Evolutionary conservation across 1,140 invertebrate genomes (phyloP).

Genomic region (Thalassaphorura encarpata): DNA sequence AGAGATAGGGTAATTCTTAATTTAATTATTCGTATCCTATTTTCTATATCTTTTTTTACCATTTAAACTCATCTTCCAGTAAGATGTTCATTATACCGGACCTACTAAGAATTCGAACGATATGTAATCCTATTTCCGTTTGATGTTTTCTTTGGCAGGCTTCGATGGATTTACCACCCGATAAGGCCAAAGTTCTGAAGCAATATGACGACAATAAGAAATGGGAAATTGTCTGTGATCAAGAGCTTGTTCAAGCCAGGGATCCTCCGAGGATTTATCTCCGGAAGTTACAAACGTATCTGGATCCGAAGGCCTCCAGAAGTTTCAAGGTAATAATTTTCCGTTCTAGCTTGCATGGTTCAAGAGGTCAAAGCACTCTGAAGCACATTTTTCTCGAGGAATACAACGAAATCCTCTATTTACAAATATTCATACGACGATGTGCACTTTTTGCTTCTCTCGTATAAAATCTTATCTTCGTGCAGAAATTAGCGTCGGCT

Average conservation of each 20-base stretch:
- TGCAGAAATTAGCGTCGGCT: no score
- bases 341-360: neutral
- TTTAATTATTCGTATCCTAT: no score
- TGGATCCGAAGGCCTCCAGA: conserved; percentile 89
- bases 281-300: conserved; percentile 81
- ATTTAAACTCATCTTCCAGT: no score
- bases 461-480: no score
- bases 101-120: no score
- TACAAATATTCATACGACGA: no score
- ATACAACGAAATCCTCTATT: no score
- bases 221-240: conserved; percentile 99
- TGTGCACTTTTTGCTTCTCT: no score
- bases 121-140: no score
- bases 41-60: no score
- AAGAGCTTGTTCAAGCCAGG: conserved; percentile 95
- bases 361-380: conserved; percentile 33
- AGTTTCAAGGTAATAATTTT: conserved; percentile 67
- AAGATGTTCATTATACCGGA: no score
- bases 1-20: no score
- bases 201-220: conserved; percentile 97
- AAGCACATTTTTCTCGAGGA: conserved; percentile 44
- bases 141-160: conserved; percentile 54
- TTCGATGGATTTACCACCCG: conserved; percentile 97
- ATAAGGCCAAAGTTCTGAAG: conserved; percentile 93
- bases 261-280: conserved; percentile 92